These are phyloP conservation scores for Capreolus pygargus DNA, from an alignment of 2,113 vertebrate species.

Conservation along the genomic window DNA sequence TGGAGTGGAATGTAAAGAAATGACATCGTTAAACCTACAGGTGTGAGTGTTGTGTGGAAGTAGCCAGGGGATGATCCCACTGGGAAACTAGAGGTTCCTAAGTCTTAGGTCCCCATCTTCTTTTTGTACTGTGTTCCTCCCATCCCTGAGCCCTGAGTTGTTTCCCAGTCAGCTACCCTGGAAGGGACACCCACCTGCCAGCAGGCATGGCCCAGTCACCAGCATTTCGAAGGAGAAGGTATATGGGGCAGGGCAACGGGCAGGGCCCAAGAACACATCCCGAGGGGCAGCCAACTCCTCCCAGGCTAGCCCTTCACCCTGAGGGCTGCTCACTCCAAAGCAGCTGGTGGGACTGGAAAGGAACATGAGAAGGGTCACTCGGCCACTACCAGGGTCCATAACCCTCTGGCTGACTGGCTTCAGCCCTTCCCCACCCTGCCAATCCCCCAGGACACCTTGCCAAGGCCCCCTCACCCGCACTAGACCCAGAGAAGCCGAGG, in stretches of 20 bases:
- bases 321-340: constrained; percentile 83
- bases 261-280: constrained; percentile 87
- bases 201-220: constrained; percentile 94
- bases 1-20: background rate
- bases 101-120: background rate
- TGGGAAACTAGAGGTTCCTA: background rate
- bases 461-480: constrained; percentile 68
- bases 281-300: constrained; percentile 51
- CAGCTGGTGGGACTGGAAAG: constrained; percentile 91
- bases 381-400: background rate
- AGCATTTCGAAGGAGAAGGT: constrained; percentile 95
- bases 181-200: constrained; percentile 86
- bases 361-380: background rate
- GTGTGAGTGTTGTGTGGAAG: background rate
- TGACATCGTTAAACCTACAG: background rate
- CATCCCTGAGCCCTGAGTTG: background rate
- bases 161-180: background rate
- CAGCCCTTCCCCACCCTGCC: background rate
- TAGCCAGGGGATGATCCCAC: background rate
- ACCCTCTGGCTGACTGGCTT: background rate
- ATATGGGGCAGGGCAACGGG: constrained; percentile 90
- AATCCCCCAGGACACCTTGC: background rate
- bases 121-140: background rate
- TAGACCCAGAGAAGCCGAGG: constrained; percentile 81
- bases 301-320: constrained; percentile 61